Conservation (phyloP, 2,797 vertebrate species). For the Microctenopoma steveboyesi region DNA sequence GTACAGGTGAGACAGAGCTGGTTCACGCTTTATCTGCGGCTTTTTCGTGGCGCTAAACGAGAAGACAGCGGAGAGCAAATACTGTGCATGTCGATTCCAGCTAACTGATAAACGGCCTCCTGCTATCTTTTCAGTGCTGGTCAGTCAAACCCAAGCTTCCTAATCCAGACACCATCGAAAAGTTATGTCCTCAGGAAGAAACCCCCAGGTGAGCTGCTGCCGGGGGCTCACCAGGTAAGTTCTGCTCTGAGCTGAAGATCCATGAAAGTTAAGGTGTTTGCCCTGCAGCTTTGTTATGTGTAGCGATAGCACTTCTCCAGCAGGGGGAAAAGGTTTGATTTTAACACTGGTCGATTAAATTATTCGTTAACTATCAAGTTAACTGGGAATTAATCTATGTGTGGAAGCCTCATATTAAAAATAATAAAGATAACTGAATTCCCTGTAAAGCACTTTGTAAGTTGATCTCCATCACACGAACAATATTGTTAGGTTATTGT, state of each 20-base stretch:
- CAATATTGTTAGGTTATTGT: too few relatives aligned
- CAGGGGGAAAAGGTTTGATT: constrained; percentile 20
- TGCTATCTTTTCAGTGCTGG: constrained; percentile 80
- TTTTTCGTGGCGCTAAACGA: neutral
- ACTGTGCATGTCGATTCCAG: neutral
- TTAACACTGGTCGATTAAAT: too few relatives aligned
- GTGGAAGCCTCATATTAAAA: too few relatives aligned
- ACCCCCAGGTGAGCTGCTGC: constrained; percentile 90
- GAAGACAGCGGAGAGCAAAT: neutral
- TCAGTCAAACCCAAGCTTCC: constrained; percentile 95
- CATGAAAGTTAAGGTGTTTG: too few relatives aligned
- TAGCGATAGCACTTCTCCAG: neutral
- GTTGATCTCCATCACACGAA: too few relatives aligned
- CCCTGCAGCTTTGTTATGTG: neutral
- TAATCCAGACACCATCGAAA: constrained; percentile 82
- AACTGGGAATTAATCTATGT: too few relatives aligned
- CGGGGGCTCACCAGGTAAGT: constrained; percentile 89
- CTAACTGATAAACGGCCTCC: neutral
- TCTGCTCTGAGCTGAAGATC: neutral
- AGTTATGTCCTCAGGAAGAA: constrained; percentile 93
- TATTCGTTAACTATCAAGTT: too few relatives aligned
- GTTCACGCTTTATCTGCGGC: neutral
- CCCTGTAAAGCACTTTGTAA: too few relatives aligned
- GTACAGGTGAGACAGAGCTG: constrained; percentile 84
- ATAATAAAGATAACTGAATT: too few relatives aligned